These are phyloP conservation scores for Pollenia labialis DNA, from an alignment of 2,888 invertebrate genomes.

Conservation along the genomic window DNA sequence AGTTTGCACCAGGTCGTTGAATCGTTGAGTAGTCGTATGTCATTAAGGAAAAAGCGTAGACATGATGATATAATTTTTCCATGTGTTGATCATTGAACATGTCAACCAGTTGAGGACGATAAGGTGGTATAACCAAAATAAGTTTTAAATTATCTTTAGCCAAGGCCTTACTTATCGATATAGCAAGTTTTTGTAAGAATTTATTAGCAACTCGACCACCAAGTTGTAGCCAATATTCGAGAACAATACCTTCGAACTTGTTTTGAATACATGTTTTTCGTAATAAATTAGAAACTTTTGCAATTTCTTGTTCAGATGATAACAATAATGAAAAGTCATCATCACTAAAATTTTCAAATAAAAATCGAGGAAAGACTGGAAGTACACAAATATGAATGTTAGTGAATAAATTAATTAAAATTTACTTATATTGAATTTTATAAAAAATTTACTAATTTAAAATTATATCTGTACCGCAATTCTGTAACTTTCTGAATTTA, in stretches of 20 bases:
- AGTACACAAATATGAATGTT: conserved; percentile 73
- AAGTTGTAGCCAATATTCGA: conserved; percentile 96
- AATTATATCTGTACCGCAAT: too few species aligned
- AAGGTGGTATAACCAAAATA: conserved; percentile 92
- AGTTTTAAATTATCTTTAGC: conserved; percentile 86
- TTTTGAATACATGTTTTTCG: conserved; percentile 89
- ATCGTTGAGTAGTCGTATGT: conserved; percentile 96
- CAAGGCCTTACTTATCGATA: conserved; percentile 86
- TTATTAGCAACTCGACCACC: conserved; percentile 87
- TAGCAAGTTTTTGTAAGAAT: conserved; percentile 87
- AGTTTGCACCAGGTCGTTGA: conserved; percentile 94
- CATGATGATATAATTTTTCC: conserved; percentile 89
- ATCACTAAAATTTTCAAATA: conserved; percentile 94
- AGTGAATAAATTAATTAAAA: too few species aligned
- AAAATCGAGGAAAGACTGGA: conserved; percentile 93
- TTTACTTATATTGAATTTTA: not conserved
- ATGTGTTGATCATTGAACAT: conserved; percentile 91
- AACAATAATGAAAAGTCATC: conserved; percentile 91
- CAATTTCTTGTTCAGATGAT: conserved; percentile 87
- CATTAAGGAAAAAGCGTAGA: conserved; percentile 97
- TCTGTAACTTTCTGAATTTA: too few species aligned
- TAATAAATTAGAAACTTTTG: conserved; percentile 88
- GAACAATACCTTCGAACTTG: conserved; percentile 94
- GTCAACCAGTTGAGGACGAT: conserved; percentile 86
- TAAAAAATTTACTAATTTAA: too few species aligned